Percentiles rank a stretch among this genome's conserved stretches.
Conservation (phyloP, 2,113 vertebrate genomes). For the Hymenochirus boettgeri region DNA sequence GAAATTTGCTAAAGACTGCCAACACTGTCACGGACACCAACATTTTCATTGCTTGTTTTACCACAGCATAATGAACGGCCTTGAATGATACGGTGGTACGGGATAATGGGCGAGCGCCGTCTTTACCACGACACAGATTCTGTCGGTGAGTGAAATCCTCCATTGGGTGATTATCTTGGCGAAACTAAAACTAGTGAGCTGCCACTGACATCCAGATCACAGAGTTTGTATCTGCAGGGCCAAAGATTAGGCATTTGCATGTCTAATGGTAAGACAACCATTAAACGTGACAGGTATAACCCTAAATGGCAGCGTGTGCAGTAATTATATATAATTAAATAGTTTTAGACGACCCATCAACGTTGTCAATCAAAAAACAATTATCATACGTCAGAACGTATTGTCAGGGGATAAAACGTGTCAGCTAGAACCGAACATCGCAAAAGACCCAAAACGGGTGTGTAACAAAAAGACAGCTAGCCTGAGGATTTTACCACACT, state of each 20-base stretch:
- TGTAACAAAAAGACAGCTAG: conserved; percentile 1
- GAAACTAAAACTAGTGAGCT: conserved; percentile 9
- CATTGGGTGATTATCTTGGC: neutral
- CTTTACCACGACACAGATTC: neutral
- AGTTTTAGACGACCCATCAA: conserved; percentile 8
- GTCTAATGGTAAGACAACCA: neutral
- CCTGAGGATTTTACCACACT: neutral
- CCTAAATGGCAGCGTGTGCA: neutral
- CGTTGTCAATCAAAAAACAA: too few relatives aligned
- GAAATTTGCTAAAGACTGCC: too few relatives aligned
- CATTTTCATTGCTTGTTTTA: too few relatives aligned
- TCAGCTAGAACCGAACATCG: neutral
- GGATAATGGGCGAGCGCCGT: neutral
- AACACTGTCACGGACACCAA: too few relatives aligned
- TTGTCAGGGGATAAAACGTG: neutral
- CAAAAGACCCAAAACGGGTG: conserved; percentile 2
- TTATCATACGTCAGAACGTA: too few relatives aligned
- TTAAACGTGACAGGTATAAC: conserved; percentile 8
- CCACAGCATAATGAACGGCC: conserved; percentile 2
- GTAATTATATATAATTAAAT: neutral
- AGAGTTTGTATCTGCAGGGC: conserved; percentile 4
- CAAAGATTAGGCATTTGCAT: neutral
- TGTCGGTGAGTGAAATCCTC: neutral
- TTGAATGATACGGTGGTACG: conserved; percentile 7
- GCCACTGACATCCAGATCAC: conserved; percentile 1